Conservation (phyloP, 2,888 invertebrate species). For the Hydroisotoma schaefferi region DNA sequence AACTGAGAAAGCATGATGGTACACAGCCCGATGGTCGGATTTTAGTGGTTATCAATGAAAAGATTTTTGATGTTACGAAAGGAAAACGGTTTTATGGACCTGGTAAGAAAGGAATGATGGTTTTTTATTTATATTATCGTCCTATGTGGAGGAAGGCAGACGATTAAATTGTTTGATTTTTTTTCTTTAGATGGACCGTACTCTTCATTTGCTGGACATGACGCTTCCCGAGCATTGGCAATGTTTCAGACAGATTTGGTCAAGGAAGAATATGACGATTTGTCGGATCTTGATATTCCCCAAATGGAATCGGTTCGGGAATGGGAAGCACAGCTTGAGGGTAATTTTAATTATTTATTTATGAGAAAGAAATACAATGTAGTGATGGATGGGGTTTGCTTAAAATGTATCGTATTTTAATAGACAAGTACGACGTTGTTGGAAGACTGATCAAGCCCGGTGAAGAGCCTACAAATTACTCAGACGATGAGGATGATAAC, state of each 20-base stretch:
- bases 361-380: too few species aligned
- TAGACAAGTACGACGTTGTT: conserved; percentile 91
- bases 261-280: conserved; percentile 86
- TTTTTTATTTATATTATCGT: not conserved
- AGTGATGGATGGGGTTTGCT: too few species aligned
- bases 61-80: conserved; percentile 89
- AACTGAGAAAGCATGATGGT: conserved; percentile 82
- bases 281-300: conserved; percentile 84
- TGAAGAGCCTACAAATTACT: conserved; percentile 83
- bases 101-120: conserved; percentile 60
- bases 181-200: conserved; percentile 77
- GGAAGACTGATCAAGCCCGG: conserved; percentile 87
- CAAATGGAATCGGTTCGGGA: conserved; percentile 94
- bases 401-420: conserved; percentile 2
- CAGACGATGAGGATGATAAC: conserved; percentile 70
- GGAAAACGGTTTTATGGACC: conserved; percentile 91
- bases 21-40: conserved; percentile 80
- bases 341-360: conserved; percentile 61
- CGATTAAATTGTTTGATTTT: not conserved
- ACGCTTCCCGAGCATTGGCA: conserved; percentile 91
- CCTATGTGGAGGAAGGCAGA: not conserved
- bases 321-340: conserved; percentile 97
- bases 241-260: conserved; percentile 82
- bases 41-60: conserved; percentile 88
- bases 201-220: conserved; percentile 87